These are phyloP conservation scores for Antheraea yamamai DNA, from an alignment of 2,888 invertebrate species.

Conservation along the genomic window DNA sequence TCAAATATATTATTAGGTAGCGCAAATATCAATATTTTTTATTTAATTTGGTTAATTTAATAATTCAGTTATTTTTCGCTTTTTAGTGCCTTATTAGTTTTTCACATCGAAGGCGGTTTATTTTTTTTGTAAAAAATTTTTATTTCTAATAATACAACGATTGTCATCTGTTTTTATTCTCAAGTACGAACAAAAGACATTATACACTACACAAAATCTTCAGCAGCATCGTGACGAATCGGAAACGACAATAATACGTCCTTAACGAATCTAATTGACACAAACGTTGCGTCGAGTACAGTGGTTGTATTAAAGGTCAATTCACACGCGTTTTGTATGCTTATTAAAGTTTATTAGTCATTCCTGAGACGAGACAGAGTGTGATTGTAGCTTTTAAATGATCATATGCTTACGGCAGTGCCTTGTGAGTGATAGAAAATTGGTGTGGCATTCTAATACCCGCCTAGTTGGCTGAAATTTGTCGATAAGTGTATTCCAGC, in stretches of 20 bases:
- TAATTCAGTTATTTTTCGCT: no score
- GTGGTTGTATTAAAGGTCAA: conserved; percentile 38
- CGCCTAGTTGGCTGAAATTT: no score
- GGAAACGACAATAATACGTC: conserved; percentile 39
- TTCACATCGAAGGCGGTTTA: no score
- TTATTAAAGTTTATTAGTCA: conserved; percentile 22
- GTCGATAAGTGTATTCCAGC: no score
- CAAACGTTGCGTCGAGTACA: conserved; percentile 40
- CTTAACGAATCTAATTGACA: conserved; percentile 47
- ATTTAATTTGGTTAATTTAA: no score
- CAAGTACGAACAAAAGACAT: not conserved
- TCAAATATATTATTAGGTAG: no score
- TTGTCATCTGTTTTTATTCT: no score
- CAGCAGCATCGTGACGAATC: conserved; percentile 16
- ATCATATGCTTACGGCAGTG: not conserved
- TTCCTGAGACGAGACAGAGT: not conserved
- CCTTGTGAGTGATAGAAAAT: not conserved
- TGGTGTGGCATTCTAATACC: no score
- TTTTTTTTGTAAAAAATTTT: no score
- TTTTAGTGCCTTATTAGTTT: no score
- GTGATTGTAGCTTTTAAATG: not conserved
- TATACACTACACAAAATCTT: not conserved
- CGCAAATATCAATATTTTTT: no score
- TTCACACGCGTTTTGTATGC: conserved; percentile 28
- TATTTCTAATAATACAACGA: no score